A percentile compares a stretch with the other conserved stretches of the same genome.
These are phyloP conservation scores for Ophion costatus DNA, from an alignment of 2,888 invertebrate species.

Conservation along the genomic window DNA sequence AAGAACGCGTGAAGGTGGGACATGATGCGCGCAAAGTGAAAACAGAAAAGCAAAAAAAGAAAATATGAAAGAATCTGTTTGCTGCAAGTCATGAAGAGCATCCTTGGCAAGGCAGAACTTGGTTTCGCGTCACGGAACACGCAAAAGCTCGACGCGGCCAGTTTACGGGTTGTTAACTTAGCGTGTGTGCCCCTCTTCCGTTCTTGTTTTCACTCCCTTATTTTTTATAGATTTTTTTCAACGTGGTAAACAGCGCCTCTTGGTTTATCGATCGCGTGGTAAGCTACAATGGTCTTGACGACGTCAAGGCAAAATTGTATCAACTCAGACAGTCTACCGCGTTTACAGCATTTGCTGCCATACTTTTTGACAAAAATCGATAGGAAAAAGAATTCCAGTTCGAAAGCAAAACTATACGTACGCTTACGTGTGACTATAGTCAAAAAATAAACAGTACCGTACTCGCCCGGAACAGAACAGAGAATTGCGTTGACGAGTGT, in stretches of 20 bases:
- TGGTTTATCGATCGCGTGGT: conserved; percentile 16
- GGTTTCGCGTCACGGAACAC: conserved; percentile 52
- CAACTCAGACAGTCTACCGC: neutral
- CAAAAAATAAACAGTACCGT: neutral
- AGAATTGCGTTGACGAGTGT: neutral
- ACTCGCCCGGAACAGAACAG: too few relatives aligned
- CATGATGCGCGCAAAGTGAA: conserved; percentile 16
- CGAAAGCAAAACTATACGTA: neutral
- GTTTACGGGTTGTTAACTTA: conserved; percentile 55
- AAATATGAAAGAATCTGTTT: conserved; percentile 34
- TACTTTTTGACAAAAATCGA: neutral
- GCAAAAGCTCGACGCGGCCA: conserved; percentile 51
- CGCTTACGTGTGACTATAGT: neutral
- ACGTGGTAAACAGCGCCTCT: conserved; percentile 47
- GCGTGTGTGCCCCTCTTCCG: conserved; percentile 35
- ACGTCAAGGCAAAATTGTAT: conserved; percentile 6
- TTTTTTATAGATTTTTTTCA: conserved; percentile 28
- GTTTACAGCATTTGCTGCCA: neutral
- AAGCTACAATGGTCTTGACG: conserved; percentile 7
- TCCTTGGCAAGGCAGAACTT: conserved; percentile 14
- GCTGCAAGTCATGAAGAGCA: conserved; percentile 34
- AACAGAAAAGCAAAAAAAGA: conserved; percentile 54
- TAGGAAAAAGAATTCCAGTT: neutral
- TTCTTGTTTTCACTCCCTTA: conserved; percentile 18
- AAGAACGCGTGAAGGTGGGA: conserved; percentile 34